Conservation (phyloP, 2,797 vertebrate genomes). For the Toxotes lorentzi region DNA sequence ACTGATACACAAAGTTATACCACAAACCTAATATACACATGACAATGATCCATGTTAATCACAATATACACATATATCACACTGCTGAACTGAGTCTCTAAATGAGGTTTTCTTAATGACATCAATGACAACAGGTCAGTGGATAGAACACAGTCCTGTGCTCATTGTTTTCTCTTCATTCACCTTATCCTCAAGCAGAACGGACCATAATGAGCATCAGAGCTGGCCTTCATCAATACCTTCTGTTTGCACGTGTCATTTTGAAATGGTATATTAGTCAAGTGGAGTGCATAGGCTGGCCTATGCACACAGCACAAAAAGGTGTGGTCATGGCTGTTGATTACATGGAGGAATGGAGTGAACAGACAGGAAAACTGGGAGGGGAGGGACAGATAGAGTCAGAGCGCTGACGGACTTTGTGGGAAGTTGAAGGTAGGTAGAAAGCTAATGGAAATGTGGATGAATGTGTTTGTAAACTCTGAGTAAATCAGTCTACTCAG, state of each 20-base stretch:
- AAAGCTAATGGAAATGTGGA: background rate
- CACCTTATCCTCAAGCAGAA: constrained; percentile 9
- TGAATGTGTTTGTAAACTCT: background rate
- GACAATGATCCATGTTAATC: background rate
- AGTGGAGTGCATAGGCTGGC: background rate
- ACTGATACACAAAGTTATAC: background rate
- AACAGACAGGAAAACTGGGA: constrained; percentile 17
- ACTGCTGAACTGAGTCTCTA: background rate
- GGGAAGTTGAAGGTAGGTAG: constrained; percentile 32
- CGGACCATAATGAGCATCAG: constrained; percentile 2
- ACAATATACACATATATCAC: background rate
- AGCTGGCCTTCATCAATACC: background rate
- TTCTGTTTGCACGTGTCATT: constrained; percentile 44
- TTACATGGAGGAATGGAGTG: constrained; percentile 45
- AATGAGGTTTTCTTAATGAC: background rate
- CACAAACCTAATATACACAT: background rate
- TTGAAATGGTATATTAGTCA: constrained; percentile 31
- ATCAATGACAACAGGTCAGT: background rate
- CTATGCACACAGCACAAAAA: constrained; percentile 35
- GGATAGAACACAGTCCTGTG: background rate
- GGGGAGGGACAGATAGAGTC: background rate
- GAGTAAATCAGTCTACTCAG: background rate
- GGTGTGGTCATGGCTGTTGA: constrained; percentile 75
- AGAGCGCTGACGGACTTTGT: constrained; percentile 1
- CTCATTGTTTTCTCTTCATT: constrained; percentile 17